Percentiles rank a stretch among this genome's conserved stretches.
These are phyloP conservation scores for Actinemys pallida DNA, from an alignment of 2,113 vertebrate genomes.

Conservation along the genomic window DNA sequence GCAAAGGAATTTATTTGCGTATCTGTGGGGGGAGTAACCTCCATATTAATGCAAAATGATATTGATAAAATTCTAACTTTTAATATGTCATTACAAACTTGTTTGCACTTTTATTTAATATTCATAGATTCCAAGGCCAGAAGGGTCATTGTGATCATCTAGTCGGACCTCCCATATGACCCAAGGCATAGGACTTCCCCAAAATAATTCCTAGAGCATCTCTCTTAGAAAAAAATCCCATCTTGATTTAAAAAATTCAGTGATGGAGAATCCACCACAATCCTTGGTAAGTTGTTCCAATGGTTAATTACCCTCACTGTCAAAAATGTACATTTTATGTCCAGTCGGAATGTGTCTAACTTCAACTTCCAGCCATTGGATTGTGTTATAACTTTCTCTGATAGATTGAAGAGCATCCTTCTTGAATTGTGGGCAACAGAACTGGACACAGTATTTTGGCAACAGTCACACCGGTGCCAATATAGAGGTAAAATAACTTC, in stretches of 20 bases:
- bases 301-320: neutral
- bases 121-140: neutral
- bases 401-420: neutral
- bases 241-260: neutral
- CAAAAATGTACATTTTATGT: neutral
- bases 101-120: neutral
- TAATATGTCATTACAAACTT: neutral
- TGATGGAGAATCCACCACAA: neutral
- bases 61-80: neutral
- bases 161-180: neutral
- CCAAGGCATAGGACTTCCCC: neutral
- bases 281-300: neutral
- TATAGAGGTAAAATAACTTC: neutral
- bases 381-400: neutral
- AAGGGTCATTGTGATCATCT: neutral
- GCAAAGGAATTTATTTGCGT: constrained; percentile 53
- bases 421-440: neutral
- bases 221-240: neutral
- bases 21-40: neutral
- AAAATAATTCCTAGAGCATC: neutral
- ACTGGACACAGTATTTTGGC: neutral
- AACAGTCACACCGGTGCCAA: neutral
- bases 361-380: neutral
- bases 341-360: neutral
- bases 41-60: neutral